Evolutionary conservation across 2,888 invertebrate species (phyloP).

Genomic region (Brachylomia viminalis): DNA sequence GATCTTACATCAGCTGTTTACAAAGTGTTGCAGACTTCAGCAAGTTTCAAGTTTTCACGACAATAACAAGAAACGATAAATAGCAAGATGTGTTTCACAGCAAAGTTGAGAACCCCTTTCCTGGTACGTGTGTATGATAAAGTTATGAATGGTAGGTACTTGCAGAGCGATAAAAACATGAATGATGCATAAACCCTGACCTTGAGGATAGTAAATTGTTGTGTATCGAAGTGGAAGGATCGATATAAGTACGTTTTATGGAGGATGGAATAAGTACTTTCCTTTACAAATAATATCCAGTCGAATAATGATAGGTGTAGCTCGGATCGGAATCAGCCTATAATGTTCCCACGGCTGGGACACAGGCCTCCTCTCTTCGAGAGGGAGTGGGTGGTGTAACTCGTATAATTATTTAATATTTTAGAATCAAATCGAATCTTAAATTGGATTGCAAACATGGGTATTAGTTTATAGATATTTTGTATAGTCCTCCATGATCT

Average conservation of each 20-base stretch:
- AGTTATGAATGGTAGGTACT: constrained; percentile 60
- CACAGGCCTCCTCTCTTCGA: too few relatives aligned
- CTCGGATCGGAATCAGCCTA: too few relatives aligned
- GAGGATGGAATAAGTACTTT: not conserved
- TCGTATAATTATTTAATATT: not conserved
- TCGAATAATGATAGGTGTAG: too few relatives aligned
- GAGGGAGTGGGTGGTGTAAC: too few relatives aligned
- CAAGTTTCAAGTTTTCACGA: constrained; percentile 42
- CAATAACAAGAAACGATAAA: constrained; percentile 62
- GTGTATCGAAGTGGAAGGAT: constrained; percentile 31
- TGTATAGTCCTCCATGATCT: too few relatives aligned
- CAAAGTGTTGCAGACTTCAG: constrained; percentile 45
- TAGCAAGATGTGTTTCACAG: constrained; percentile 51
- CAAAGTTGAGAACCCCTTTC: constrained; percentile 49
- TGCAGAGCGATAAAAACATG: constrained; percentile 53
- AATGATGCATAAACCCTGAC: constrained; percentile 58
- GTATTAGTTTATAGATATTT: too few relatives aligned
- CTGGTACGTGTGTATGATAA: constrained; percentile 59
- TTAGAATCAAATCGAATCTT: too few relatives aligned
- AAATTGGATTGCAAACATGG: too few relatives aligned
- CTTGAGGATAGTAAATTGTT: constrained; percentile 44
- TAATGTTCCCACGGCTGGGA: too few relatives aligned
- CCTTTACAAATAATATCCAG: not conserved
- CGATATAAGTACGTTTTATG: constrained; percentile 17
- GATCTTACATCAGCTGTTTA: constrained; percentile 35